Percentiles rank a stretch among this genome's conserved stretches.
Conservation (phyloP, 2,113 vertebrate genomes). For the Athene cunicularia region DNA sequence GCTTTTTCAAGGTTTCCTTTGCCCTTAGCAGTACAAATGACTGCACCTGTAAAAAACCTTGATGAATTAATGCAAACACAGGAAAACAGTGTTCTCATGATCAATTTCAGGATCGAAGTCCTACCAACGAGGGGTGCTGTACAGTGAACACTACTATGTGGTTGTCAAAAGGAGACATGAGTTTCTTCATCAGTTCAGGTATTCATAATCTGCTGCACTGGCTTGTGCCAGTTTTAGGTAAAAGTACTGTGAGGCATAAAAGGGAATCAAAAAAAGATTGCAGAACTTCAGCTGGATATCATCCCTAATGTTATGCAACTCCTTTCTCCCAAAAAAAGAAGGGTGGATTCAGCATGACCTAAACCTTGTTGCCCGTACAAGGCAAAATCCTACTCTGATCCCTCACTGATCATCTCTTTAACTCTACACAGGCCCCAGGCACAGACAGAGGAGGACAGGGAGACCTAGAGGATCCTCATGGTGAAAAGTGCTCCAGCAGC, state of each 20-base stretch:
- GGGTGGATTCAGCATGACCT: neutral
- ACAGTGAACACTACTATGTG: fast-evolving
- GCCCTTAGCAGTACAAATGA: neutral
- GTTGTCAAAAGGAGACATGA: neutral
- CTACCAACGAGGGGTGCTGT: neutral
- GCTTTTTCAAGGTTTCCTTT: neutral
- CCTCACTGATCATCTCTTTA: neutral
- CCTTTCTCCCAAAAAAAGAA: neutral
- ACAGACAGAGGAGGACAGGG: neutral
- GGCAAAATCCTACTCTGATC: neutral
- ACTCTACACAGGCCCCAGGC: neutral
- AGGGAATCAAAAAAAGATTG: neutral
- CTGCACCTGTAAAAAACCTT: neutral
- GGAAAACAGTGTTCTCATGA: neutral
- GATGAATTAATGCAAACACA: neutral
- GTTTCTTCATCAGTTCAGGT: neutral
- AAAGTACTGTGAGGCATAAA: neutral
- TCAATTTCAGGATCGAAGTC: neutral
- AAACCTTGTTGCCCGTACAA: neutral
- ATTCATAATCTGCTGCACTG: neutral
- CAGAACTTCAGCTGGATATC: neutral
- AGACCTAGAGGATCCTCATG: neutral
- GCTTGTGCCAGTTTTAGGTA: neutral
- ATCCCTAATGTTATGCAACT: neutral
- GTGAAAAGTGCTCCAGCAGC: neutral